Evolutionary conservation across 2,113 vertebrate genomes (phyloP).

Genomic region (Rattus norvegicus): DNA sequence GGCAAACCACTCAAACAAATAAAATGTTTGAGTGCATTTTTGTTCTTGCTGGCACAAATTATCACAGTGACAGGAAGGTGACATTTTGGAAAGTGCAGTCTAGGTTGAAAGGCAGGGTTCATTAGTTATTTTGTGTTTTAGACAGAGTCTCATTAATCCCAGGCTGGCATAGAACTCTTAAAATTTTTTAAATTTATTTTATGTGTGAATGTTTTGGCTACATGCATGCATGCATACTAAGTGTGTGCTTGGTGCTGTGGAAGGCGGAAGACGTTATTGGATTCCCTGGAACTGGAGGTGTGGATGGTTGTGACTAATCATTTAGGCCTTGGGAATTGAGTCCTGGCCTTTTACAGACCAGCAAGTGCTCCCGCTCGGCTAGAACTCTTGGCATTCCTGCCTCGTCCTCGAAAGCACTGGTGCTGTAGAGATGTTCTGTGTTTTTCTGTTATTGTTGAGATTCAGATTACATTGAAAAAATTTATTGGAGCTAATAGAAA

Average conservation of each 20-base stretch:
- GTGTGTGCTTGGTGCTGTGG: neutral
- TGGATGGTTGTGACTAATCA: neutral
- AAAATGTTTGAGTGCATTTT: neutral
- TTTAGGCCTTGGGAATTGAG: neutral
- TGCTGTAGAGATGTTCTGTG: neutral
- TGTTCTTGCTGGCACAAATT: slow-evolving; percentile 34
- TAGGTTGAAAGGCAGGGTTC: slow-evolving; percentile 38
- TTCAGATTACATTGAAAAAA: slow-evolving; percentile 29
- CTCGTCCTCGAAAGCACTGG: neutral
- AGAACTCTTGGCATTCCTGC: neutral
- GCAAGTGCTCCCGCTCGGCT: neutral
- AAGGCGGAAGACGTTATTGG: neutral
- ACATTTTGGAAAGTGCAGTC: slow-evolving; percentile 21
- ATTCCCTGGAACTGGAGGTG: neutral
- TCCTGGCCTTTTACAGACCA: neutral
- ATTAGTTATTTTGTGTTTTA: neutral
- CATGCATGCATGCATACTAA: no score
- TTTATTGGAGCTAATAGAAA: slow-evolving; percentile 20
- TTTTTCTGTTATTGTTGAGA: neutral
- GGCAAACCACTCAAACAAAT: neutral
- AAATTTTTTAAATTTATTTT: neutral
- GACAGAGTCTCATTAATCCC: neutral
- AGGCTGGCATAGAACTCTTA: neutral
- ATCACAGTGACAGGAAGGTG: slow-evolving; percentile 37
- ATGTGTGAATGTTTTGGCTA: neutral